A percentile compares a stretch with the other conserved stretches of the same genome.
phyloP scores from a whole-genome alignment of 2,797 vertebrate species.

The Hipposideros larvatus region DNA sequence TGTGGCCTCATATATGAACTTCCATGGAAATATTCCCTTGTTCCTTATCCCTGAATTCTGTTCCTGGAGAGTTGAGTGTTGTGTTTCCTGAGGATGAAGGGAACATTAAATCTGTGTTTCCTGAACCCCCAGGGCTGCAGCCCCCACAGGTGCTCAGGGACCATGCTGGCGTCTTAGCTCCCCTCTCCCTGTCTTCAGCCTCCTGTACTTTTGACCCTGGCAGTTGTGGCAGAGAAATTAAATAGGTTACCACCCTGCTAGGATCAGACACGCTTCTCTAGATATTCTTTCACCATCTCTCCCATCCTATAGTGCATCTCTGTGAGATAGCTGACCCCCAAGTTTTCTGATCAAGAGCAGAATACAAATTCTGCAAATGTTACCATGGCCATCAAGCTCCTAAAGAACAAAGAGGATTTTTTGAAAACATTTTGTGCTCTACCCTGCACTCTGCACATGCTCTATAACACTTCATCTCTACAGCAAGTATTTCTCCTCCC shows the following conservation, averaged over 20 bases:
- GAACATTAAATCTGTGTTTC: neutral
- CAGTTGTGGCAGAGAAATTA: neutral
- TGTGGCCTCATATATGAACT: neutral
- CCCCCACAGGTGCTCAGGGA: neutral
- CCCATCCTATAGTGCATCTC: neutral
- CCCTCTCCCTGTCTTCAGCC: neutral
- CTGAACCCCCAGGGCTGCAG: neutral
- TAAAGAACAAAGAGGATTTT: neutral
- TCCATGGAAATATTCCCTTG: neutral
- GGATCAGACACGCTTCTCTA: neutral
- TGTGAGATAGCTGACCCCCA: neutral
- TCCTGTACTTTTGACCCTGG: neutral
- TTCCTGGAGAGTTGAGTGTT: neutral
- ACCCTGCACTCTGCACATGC: neutral
- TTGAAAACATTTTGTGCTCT: neutral
- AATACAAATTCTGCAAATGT: neutral
- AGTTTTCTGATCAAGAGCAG: neutral
- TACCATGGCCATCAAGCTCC: neutral
- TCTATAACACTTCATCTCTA: neutral
- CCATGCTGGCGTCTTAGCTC: accelerated
- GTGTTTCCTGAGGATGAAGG: neutral
- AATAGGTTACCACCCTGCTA: neutral
- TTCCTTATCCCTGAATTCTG: neutral
- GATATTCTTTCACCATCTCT: neutral
- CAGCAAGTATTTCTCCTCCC: neutral